These are phyloP conservation scores for Cyclopterus lumpus DNA, from an alignment of 2,797 vertebrate species.

Conservation along the genomic window DNA sequence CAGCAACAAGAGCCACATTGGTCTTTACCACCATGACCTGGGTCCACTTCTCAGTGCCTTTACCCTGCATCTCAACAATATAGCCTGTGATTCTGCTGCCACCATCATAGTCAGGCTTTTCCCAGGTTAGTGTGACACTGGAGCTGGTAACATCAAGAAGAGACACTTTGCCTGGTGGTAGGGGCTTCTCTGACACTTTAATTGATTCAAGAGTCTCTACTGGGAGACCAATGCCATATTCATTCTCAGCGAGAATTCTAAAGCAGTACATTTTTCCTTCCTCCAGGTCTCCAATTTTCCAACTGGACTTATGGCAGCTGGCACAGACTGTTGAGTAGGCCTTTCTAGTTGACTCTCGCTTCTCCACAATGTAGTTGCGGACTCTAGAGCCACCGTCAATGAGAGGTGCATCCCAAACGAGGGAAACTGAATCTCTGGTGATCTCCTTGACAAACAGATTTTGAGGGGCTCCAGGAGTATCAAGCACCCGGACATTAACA, in stretches of 20 bases:
- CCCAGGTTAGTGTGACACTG: conserved; percentile 93
- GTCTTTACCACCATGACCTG: conserved; percentile 94
- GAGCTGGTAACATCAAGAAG: conserved; percentile 91
- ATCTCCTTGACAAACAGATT: conserved; percentile 94
- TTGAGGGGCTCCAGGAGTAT: conserved; percentile 95
- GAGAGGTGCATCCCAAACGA: conserved; percentile 96
- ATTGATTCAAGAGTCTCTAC: conserved; percentile 93
- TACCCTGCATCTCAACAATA: conserved; percentile 97
- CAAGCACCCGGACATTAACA: conserved; percentile 96
- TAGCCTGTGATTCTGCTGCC: conserved; percentile 97
- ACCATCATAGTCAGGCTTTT: conserved; percentile 98
- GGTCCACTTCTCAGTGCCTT: conserved; percentile 96
- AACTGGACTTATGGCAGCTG: conserved; percentile 96
- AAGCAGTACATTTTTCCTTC: conserved; percentile 98
- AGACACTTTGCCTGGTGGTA: conserved; percentile 97
- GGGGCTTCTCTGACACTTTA: conserved; percentile 94
- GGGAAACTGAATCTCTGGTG: conserved; percentile 94
- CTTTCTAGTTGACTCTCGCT: conserved; percentile 95
- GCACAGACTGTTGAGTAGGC: conserved; percentile 96
- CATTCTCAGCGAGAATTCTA: conserved; percentile 97
- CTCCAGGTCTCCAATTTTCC: conserved; percentile 92
- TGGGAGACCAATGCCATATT: conserved; percentile 96
- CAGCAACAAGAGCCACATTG: conserved; percentile 90
- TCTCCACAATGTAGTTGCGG: conserved; percentile 97
- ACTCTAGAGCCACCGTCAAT: conserved; percentile 97